Conservation (phyloP, 2,113 vertebrate genomes). For the Megaceryle maxima region DNA sequence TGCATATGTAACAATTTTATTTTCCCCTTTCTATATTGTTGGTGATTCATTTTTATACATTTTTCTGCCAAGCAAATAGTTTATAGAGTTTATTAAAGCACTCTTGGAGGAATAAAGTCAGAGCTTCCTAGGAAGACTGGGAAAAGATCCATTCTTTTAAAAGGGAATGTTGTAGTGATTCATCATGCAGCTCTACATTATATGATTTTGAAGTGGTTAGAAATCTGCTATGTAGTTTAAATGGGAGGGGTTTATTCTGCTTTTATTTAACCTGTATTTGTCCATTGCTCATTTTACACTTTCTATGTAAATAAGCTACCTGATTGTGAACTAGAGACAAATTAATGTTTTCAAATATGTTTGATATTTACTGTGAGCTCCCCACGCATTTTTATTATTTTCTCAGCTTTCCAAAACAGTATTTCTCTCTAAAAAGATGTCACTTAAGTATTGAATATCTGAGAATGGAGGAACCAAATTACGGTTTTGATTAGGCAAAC, state of each 20-base stretch:
- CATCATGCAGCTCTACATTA: neutral
- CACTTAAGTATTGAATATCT: neutral
- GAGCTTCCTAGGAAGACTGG: neutral
- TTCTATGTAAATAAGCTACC: conserved; percentile 54
- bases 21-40: neutral
- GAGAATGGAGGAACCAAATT: neutral
- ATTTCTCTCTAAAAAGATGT: conserved; percentile 32
- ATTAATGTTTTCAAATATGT: conserved; percentile 49
- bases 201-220: conserved; percentile 37
- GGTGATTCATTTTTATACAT: neutral
- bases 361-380: conserved; percentile 21
- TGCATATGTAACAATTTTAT: neutral
- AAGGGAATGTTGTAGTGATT: conserved; percentile 23
- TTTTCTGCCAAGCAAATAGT: neutral
- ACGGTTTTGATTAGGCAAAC: neutral
- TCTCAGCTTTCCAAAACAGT: conserved; percentile 15
- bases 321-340: conserved; percentile 19
- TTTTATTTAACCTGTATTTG: conserved; percentile 45
- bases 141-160: conserved; percentile 9
- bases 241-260: neutral
- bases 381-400: conserved; percentile 46
- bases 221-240: neutral
- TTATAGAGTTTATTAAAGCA: conserved; percentile 21
- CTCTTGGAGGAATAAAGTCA: conserved; percentile 25
- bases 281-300: conserved; percentile 45